Percentiles rank a stretch among this genome's conserved stretches.
These are phyloP conservation scores for Holothuria leucospilota DNA, from an alignment of 53 echinoderm and acorn worm genomes.

Conservation along the genomic window DNA sequence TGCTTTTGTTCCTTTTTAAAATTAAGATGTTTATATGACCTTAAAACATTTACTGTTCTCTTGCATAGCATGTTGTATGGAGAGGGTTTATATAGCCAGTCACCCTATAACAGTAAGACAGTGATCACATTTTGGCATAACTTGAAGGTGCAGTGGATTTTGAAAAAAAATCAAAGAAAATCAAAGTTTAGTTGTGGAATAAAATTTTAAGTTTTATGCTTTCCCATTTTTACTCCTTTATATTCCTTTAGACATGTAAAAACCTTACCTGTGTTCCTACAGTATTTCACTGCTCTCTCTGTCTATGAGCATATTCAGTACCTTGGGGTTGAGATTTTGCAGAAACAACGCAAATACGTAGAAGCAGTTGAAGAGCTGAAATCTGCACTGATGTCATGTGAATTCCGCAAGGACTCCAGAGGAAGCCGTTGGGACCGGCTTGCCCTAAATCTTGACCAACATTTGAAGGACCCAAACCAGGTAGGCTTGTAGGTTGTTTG, in stretches of 20 bases:
- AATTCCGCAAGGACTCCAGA: constrained; percentile 80
- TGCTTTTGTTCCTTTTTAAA: too few species aligned
- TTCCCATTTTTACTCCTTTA: background rate
- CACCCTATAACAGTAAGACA: too few species aligned
- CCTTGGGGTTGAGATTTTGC: constrained; percentile 91
- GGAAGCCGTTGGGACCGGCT: constrained; percentile 95
- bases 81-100: too few species aligned
- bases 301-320: constrained; percentile 77
- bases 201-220: too few species aligned
- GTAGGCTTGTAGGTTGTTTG: constrained; percentile 26
- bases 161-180: too few species aligned
- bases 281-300: constrained; percentile 84
- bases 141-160: too few species aligned
- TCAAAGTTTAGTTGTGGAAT: too few species aligned
- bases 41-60: too few species aligned
- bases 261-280: constrained; percentile 76
- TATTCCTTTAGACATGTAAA: constrained; percentile 63
- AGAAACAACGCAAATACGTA: constrained; percentile 84
- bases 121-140: too few species aligned
- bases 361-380: constrained; percentile 81
- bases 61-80: too few species aligned
- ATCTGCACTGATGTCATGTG: constrained; percentile 62
- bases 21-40: too few species aligned
- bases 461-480: constrained; percentile 85
- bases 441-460: constrained; percentile 93